Evolutionary conservation across 2,113 vertebrate genomes (phyloP).

Genomic region (Odontophorus gujanensis): DNA sequence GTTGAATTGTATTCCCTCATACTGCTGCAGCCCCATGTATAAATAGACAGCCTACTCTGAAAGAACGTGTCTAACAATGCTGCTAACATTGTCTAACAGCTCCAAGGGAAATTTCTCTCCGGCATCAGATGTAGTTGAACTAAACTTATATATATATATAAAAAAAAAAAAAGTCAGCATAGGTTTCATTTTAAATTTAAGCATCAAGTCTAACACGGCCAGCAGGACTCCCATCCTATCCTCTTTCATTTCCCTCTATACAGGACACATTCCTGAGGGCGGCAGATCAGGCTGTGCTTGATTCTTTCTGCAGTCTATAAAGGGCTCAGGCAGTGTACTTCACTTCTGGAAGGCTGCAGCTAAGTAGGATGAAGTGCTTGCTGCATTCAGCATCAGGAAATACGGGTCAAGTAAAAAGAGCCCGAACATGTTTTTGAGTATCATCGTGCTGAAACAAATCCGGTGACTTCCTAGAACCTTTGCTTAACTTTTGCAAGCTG

Average conservation of each 20-base stretch:
- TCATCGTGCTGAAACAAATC: not conserved
- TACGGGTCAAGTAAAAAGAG: constrained; percentile 32
- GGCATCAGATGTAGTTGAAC: not conserved
- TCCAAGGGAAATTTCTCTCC: not conserved
- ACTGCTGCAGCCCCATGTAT: not conserved
- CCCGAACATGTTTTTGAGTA: not conserved
- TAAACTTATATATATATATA: not conserved
- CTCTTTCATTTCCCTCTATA: not conserved
- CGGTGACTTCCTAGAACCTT: not conserved
- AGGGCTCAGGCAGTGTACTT: not conserved
- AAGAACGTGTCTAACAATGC: not conserved
- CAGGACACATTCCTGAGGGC: not conserved
- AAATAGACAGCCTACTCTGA: not conserved
- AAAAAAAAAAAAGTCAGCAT: not conserved
- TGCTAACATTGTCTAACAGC: not conserved
- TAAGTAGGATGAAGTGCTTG: not conserved
- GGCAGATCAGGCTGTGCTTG: not conserved
- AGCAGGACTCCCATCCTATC: not conserved
- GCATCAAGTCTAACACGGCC: not conserved
- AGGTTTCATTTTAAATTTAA: not conserved
- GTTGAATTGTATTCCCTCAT: not conserved
- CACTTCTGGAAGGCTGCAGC: not conserved
- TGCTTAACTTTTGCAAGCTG: not conserved
- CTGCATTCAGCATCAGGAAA: constrained; percentile 11
- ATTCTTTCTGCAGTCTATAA: not conserved